Evolutionary conservation across 1,140 invertebrate genomes (phyloP).

Genomic region (Palaemon carinicauda): DNA sequence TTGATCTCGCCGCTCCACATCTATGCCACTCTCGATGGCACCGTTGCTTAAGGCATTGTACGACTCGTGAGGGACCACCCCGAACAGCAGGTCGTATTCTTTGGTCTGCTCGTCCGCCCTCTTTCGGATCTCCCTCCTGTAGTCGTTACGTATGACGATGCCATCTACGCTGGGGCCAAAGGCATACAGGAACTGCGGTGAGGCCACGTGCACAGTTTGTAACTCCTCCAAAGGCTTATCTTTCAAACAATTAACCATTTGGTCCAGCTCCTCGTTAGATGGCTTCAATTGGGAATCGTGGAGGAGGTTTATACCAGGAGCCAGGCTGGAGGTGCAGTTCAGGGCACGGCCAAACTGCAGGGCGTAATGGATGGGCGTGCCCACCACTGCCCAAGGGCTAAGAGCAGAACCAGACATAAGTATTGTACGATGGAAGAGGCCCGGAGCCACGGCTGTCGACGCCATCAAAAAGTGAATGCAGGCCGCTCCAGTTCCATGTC

Average conservation of each 20-base stretch:
- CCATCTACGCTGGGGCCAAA: slow-evolving; percentile 86
- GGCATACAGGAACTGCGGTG: slow-evolving; percentile 71
- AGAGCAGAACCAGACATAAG: slow-evolving; percentile 76
- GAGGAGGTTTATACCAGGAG: neutral
- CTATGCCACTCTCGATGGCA: slow-evolving; percentile 87
- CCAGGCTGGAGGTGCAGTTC: slow-evolving; percentile 44
- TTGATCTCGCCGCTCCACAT: slow-evolving; percentile 85
- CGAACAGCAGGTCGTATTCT: slow-evolving; percentile 70
- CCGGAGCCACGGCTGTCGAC: slow-evolving; percentile 89
- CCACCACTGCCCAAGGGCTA: slow-evolving; percentile 72
- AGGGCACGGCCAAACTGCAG: slow-evolving; percentile 75
- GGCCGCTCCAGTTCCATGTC: slow-evolving; percentile 95
- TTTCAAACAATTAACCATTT: slow-evolving; percentile 59
- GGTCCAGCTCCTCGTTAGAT: slow-evolving; percentile 50
- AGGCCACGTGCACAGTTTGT: slow-evolving; percentile 41
- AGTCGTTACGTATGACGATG: slow-evolving; percentile 77
- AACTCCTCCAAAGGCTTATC: slow-evolving; percentile 57
- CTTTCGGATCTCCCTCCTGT: slow-evolving; percentile 40
- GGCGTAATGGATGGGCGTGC: slow-evolving; percentile 79
- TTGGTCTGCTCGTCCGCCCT: slow-evolving; percentile 58
- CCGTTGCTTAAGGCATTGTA: slow-evolving; percentile 66
- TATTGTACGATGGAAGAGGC: slow-evolving; percentile 72
- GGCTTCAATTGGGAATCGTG: slow-evolving; percentile 32
- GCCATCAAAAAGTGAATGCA: slow-evolving; percentile 94
- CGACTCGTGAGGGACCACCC: slow-evolving; percentile 69